Percentiles rank a stretch among this genome's conserved stretches.
Evolutionary conservation across 2,888 invertebrate species (phyloP).

Genomic region (Plebejus argus): DNA sequence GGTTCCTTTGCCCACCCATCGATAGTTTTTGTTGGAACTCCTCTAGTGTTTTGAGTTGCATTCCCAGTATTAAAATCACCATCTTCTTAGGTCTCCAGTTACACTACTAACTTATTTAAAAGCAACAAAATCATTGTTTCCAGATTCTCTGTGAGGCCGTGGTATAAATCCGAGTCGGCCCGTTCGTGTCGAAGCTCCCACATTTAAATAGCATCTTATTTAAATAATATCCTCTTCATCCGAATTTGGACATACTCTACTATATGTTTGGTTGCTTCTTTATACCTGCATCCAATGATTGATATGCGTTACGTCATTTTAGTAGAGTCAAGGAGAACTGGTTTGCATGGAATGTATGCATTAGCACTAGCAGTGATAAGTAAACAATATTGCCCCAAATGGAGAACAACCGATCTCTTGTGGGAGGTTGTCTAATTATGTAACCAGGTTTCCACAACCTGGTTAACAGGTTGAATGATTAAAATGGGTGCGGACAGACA

Average conservation of each 20-base stretch:
- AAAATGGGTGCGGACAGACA: neutral
- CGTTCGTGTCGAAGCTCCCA: neutral
- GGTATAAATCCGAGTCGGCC: too few relatives aligned
- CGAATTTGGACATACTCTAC: neutral
- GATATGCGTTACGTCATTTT: neutral
- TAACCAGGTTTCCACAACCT: neutral
- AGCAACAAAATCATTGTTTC: too few relatives aligned
- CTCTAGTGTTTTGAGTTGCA: too few relatives aligned
- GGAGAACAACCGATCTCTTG: neutral
- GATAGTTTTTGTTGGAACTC: too few relatives aligned
- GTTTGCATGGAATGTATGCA: slow-evolving; percentile 17
- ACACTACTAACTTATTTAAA: too few relatives aligned
- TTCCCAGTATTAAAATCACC: too few relatives aligned
- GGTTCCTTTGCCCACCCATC: too few relatives aligned
- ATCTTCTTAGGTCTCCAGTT: too few relatives aligned
- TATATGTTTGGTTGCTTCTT: neutral
- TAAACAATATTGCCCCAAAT: slow-evolving; percentile 6
- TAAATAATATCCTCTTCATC: too few relatives aligned
- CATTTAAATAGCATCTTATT: too few relatives aligned
- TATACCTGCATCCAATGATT: neutral
- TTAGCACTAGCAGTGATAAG: slow-evolving; percentile 4
- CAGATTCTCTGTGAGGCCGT: too few relatives aligned
- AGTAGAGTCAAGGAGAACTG: neutral
- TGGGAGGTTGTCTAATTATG: neutral
- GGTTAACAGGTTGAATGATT: neutral